Base-by-base conservation (phyloP, 2,888 invertebrate species). In the Drosophila nr. perissopoda region DNA sequence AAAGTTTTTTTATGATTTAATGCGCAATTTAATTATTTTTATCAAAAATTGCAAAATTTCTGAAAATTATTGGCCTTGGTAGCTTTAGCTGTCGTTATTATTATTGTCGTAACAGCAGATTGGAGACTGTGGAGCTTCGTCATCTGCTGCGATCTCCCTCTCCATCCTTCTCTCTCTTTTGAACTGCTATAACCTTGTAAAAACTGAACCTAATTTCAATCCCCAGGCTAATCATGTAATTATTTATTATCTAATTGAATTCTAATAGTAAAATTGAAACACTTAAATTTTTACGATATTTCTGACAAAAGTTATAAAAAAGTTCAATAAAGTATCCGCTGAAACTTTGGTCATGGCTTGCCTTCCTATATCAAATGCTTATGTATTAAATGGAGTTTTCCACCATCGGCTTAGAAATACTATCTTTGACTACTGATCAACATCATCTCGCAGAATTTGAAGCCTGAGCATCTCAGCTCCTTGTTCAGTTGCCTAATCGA, bases 401-500 rank as follows among this genome's bases (percentile, higher is more conserved):
- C 16, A 33, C 33, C 33, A 10, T 10, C 33, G 10, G 33, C 0
- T 10, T 33, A 10, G 33, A 38, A 38, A 10, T 18, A 18, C 16
- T 25, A 46, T 25, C 21, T 21, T 46, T 8, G 8, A 16, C 46
- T 8, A 4, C 46, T 46, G 46, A 7, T 46, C 16, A 46, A 25
- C 46, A 16, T 16, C 25, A 25, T 42, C 21, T 6, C 42, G 2
- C 42, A 6, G 21, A 11, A 13, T 21, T 21, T 21, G 21, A 5
- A 25, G 0, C 10, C 33, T 11, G 11, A 33, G 33, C 10, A 16
- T 4, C 49, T 13, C 18, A 21, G 3, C n/a, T n/a, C 4, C 53
- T 11, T 34, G 53, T 54, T 38, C 7, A 36, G 42, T 49, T 36
- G 33, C 33, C 58, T 27, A 33, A 68, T 70, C 68, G 49, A 33